Conservation (phyloP, 2,797 vertebrate genomes). For the Leontocebus nigricollis region DNA sequence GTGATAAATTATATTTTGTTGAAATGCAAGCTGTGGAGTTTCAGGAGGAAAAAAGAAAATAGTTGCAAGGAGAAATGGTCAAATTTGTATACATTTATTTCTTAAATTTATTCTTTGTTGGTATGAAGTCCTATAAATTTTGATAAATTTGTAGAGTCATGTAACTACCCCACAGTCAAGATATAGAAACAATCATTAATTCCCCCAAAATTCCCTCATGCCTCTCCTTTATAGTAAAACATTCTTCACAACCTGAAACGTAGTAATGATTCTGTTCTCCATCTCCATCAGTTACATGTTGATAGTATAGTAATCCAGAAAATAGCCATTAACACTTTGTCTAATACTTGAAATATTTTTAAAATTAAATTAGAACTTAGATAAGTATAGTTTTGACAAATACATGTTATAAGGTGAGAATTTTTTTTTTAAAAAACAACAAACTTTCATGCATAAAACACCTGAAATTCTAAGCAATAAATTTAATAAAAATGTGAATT, state of each 20-base stretch:
- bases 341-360: background rate
- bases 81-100: background rate
- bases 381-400: background rate
- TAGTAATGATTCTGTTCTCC: background rate
- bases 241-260: background rate
- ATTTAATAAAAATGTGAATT: background rate
- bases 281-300: background rate
- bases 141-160: background rate
- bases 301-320: background rate
- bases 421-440: background rate
- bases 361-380: background rate
- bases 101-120: background rate
- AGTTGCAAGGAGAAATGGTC: background rate
- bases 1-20: background rate
- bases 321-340: background rate
- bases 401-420: background rate
- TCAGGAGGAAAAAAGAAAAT: background rate
- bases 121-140: background rate
- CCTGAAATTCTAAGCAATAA: background rate
- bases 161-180: background rate
- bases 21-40: background rate
- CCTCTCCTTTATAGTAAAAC: background rate
- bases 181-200: background rate
- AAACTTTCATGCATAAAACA: background rate
- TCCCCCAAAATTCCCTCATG: background rate